phyloP scores from a whole-genome alignment of 2,888 invertebrate species.

The Ectemnius cavifrons region DNA sequence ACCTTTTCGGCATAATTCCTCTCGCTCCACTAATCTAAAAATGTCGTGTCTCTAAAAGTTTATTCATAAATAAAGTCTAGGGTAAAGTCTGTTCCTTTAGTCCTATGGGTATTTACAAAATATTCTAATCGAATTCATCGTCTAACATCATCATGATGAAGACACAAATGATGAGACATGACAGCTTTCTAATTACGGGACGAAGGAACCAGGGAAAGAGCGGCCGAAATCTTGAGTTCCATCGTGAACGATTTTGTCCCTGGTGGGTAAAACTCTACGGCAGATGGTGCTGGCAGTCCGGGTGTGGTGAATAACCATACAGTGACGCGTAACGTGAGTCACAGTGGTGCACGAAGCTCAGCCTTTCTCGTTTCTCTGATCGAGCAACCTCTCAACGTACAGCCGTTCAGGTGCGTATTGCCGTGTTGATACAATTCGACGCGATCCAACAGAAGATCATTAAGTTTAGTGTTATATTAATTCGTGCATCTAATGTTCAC shows the following conservation, averaged over 20 bases:
- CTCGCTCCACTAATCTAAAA: too few species aligned
- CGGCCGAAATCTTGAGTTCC: too few species aligned
- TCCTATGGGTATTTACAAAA: too few species aligned
- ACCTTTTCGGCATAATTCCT: not conserved
- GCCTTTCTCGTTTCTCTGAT: constrained; percentile 21
- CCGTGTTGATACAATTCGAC: not conserved
- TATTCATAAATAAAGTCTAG: too few species aligned
- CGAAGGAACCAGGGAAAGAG: too few species aligned
- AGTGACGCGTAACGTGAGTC: constrained; percentile 64
- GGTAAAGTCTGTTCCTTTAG: too few species aligned
- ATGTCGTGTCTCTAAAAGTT: too few species aligned
- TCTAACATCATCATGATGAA: too few species aligned
- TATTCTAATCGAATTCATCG: too few species aligned
- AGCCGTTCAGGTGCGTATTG: constrained; percentile 45
- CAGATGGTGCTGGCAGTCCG: constrained; percentile 56
- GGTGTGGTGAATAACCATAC: constrained; percentile 67
- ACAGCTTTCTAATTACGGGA: too few species aligned
- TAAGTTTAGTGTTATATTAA: not conserved
- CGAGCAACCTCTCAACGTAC: constrained; percentile 5
- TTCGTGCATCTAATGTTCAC: not conserved
- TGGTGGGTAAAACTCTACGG: constrained; percentile 16
- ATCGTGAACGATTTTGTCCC: too few species aligned
- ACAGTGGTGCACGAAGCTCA: constrained; percentile 46
- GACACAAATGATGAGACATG: too few species aligned
- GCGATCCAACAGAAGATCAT: not conserved